phyloP scores from a whole-genome alignment of 2,797 vertebrate species.

The Mus minutoides region DNA sequence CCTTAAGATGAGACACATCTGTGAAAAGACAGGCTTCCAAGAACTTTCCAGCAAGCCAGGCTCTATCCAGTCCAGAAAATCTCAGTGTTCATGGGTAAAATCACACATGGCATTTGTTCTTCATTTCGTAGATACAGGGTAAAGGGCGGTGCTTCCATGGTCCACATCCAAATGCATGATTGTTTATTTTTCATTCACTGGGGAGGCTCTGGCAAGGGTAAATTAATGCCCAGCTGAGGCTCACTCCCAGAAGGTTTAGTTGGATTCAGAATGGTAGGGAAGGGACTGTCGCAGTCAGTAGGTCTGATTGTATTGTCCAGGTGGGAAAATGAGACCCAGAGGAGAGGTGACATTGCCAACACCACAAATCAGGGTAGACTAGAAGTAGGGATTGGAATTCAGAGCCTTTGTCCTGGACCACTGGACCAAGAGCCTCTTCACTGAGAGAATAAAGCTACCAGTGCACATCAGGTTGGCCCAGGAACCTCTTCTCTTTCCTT shows the following conservation, averaged over 20 bases:
- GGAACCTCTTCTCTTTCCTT: not conserved
- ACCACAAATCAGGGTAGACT: not conserved
- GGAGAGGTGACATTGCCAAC: not conserved
- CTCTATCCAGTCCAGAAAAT: not conserved
- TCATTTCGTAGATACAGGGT: constrained; percentile 7
- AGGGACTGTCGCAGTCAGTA: not conserved
- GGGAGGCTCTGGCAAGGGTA: constrained; percentile 42
- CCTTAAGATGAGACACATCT: constrained; percentile 72
- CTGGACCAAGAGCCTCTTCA: not conserved
- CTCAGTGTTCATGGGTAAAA: not conserved
- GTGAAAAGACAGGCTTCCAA: not conserved
- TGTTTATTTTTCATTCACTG: constrained; percentile 11
- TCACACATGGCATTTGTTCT: not conserved
- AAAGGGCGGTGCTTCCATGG: constrained; percentile 50
- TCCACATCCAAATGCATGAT: constrained; percentile 48
- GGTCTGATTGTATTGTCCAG: not conserved
- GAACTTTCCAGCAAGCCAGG: not conserved
- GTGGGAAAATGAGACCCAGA: not conserved
- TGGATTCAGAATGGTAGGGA: not conserved
- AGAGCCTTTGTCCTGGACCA: not conserved
- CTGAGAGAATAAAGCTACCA: not conserved
- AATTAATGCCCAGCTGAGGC: constrained; percentile 15
- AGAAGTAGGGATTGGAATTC: not conserved
- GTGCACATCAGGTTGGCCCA: not conserved
- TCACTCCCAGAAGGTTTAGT: constrained; percentile 12